Conservation (phyloP, 1,140 invertebrate genomes). For the Wasmannia auropunctata region DNA sequence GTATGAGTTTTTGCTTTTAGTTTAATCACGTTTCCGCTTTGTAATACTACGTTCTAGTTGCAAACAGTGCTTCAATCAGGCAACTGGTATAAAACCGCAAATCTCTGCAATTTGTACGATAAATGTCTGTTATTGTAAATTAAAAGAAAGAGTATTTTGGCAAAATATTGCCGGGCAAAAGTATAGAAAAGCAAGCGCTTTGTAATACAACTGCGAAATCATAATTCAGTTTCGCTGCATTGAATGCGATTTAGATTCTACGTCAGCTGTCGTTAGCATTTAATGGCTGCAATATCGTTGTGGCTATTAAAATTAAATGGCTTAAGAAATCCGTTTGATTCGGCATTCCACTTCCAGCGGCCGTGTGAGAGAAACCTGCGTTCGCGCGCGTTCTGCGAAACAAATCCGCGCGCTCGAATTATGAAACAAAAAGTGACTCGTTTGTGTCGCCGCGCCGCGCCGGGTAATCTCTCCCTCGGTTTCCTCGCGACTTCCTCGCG, state of each 20-base stretch:
- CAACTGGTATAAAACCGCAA: background rate
- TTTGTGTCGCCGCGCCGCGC: conserved; percentile 41
- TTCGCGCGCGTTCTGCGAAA: background rate
- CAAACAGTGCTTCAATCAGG: conserved; percentile 39
- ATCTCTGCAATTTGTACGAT: background rate
- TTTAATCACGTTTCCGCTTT: conserved; percentile 1
- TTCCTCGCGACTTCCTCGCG: conserved; percentile 42
- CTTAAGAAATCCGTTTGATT: background rate
- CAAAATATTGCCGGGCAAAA: background rate
- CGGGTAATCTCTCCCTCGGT: background rate
- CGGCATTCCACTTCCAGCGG: background rate
- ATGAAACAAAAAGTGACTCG: conserved; percentile 43
- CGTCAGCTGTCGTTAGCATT: background rate
- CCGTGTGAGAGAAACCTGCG: conserved; percentile 10
- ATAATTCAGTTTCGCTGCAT: background rate
- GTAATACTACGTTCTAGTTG: conserved; percentile 48
- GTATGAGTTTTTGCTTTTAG: conserved; percentile 22
- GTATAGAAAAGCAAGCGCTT: background rate
- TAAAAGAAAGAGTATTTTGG: background rate
- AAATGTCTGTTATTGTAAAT: background rate
- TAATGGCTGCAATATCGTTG: background rate
- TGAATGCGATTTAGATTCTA: background rate
- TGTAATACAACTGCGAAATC: background rate
- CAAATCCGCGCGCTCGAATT: conserved; percentile 11
- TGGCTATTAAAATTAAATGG: background rate